Evolutionary conservation across 1,140 invertebrate genomes (phyloP).

Genomic region (Forficula auricularia): DNA sequence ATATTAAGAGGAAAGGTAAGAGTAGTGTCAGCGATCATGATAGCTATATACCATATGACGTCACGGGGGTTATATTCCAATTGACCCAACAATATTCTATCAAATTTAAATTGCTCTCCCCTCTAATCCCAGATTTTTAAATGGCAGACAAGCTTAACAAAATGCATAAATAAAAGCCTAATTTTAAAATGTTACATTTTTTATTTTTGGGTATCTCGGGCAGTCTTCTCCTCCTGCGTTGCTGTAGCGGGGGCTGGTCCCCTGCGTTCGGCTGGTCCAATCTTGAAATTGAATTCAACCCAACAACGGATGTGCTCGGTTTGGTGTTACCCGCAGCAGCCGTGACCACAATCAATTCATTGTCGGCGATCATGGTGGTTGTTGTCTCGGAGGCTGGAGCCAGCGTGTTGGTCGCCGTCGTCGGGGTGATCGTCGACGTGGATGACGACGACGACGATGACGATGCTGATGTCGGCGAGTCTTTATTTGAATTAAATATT

Average conservation of each 20-base stretch:
- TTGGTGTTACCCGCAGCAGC: slow-evolving; percentile 21
- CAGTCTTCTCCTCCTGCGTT: slow-evolving; percentile 55
- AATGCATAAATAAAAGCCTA: too few relatives aligned
- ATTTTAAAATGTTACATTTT: too few relatives aligned
- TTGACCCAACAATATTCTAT: too few relatives aligned
- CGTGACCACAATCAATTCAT: slow-evolving; percentile 22
- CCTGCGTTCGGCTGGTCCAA: slow-evolving; percentile 17
- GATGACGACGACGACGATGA: slow-evolving; percentile 17
- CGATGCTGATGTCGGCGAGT: slow-evolving; percentile 18
- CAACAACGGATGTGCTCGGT: slow-evolving; percentile 14
- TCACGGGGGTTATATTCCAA: too few relatives aligned
- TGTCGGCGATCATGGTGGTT: slow-evolving; percentile 12
- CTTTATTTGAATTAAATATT: slow-evolving; percentile 26
- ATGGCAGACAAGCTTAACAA: too few relatives aligned
- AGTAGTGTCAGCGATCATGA: too few relatives aligned
- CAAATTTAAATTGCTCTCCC: too few relatives aligned
- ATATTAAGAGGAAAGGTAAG: too few relatives aligned
- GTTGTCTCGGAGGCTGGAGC: slow-evolving; percentile 1
- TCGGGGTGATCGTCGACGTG: slow-evolving; percentile 20
- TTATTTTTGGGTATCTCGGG: slow-evolving; percentile 75
- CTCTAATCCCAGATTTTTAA: too few relatives aligned
- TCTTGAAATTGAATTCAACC: slow-evolving; percentile 24
- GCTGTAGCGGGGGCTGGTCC: slow-evolving; percentile 19
- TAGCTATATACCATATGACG: too few relatives aligned
- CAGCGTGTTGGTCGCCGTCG: not conserved